Evolutionary conservation across 2,888 invertebrate genomes (phyloP), one percentile per base, ranked within the genome.

Genomic region (Tipula helvola): DNA sequence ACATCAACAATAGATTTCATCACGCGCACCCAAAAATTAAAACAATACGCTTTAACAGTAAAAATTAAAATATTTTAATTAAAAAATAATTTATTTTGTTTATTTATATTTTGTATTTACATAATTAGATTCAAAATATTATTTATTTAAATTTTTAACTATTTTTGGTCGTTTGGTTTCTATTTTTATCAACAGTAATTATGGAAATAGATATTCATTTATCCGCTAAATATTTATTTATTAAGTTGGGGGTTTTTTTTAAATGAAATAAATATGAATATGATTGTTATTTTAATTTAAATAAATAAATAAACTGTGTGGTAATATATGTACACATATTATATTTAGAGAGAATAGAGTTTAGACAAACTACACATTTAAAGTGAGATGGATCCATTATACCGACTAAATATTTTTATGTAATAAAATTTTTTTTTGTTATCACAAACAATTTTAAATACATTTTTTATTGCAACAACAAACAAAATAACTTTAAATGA

Each of bases 191-290:
- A 71, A 71, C 28, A 71, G 71, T 71, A 71, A 71, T 71, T 71
- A 71, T 71, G 71, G 71, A 71, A 71, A 71, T 71, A 71, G 71
- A 71, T 71, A 71, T 71, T 71, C 71, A 71, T 71, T 71, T 71
- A 71, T 71, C 71, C 71, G 71, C 71, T 71, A 71, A 71, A 71
- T 71, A 71, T 71, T 71, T 71, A 71, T 71, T 71, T 71, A 71
- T 71, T 71, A 71, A 71, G 71, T 71, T 28, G 71, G 71, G 71
- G 18, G 2, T 52, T 52, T 52, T 71, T 71, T 71, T 28, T n/a
- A n/a, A 71, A 71, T 71, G 71, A 71, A 71, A 71, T 71, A 71
- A 71, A 71, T 71, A 71, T 71, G 71, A 71, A 71, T 71, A 71
- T 71, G 71, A 71, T 28, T 71, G 71, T 71, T 71, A 71, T 71